These are phyloP conservation scores for Melanotus villosus DNA, from an alignment of 2,888 invertebrate genomes.

Conservation along the genomic window DNA sequence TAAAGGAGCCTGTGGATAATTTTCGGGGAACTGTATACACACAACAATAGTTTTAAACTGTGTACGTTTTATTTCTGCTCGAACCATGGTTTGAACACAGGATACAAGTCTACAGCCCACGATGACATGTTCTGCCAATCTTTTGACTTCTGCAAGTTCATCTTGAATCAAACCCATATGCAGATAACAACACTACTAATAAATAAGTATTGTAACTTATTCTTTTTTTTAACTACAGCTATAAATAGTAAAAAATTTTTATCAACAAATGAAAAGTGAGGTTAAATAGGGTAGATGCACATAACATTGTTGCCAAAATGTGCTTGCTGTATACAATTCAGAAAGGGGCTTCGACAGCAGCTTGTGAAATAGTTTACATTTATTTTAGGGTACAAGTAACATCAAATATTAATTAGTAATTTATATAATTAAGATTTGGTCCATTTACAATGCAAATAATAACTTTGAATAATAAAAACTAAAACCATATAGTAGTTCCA, in stretches of 20 bases:
- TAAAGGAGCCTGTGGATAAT: constrained; percentile 74
- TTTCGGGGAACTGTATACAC: constrained; percentile 77
- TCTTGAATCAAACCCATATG: constrained; percentile 76
- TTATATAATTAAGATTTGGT: too few relatives aligned
- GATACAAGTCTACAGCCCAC: constrained; percentile 76
- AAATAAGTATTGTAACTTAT: background rate
- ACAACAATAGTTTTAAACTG: constrained; percentile 75
- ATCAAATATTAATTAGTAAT: too few relatives aligned
- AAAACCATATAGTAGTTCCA: too few relatives aligned
- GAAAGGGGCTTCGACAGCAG: too few relatives aligned
- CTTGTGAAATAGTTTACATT: too few relatives aligned
- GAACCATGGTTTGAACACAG: constrained; percentile 77
- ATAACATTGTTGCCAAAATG: too few relatives aligned
- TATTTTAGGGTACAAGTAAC: too few relatives aligned
- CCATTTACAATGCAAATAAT: too few relatives aligned
- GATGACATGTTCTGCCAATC: constrained; percentile 75
- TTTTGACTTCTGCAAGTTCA: constrained; percentile 77
- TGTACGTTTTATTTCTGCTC: constrained; percentile 78
- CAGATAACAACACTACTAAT: constrained; percentile 15
- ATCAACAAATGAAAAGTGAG: background rate
- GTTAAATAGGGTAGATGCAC: too few relatives aligned
- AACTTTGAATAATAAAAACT: too few relatives aligned
- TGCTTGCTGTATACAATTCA: too few relatives aligned
- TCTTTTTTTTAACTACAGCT: background rate
- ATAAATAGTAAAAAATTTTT: background rate